phyloP scores from a whole-genome alignment of 2,113 vertebrate species.

The Axis porcinus region DNA sequence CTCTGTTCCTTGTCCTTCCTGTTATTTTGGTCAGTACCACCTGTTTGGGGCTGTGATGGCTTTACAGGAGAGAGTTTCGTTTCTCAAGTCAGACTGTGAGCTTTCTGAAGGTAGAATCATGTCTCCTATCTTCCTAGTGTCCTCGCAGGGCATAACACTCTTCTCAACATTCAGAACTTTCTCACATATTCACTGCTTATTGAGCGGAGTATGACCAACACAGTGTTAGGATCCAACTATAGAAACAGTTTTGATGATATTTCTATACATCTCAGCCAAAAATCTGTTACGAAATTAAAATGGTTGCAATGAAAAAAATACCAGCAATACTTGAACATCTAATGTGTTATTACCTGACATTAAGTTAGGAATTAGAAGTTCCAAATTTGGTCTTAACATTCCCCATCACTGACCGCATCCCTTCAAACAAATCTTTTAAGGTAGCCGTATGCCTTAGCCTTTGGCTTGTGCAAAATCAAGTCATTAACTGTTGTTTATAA shows the following conservation, averaged over 20 bases:
- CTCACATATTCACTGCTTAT: background rate
- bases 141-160: background rate
- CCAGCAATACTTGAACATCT: background rate
- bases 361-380: background rate
- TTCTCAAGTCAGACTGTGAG: background rate
- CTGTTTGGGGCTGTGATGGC: background rate
- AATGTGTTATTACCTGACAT: background rate
- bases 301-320: background rate
- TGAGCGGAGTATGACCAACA: background rate
- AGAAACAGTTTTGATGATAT: background rate
- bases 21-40: background rate
- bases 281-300: slow-evolving; percentile 16
- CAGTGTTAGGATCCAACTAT: background rate
- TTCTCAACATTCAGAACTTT: background rate
- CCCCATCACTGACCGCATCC: background rate
- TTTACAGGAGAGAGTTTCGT: background rate
- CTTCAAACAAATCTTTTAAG: background rate
- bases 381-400: background rate
- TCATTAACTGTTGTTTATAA: background rate
- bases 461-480: slow-evolving; percentile 15
- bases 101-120: background rate
- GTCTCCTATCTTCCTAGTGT: background rate
- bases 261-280: background rate
- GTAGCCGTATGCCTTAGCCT: background rate
- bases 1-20: background rate